Base-by-base conservation (phyloP, 2,113 vertebrate genomes). In the Promerops cafer region DNA sequence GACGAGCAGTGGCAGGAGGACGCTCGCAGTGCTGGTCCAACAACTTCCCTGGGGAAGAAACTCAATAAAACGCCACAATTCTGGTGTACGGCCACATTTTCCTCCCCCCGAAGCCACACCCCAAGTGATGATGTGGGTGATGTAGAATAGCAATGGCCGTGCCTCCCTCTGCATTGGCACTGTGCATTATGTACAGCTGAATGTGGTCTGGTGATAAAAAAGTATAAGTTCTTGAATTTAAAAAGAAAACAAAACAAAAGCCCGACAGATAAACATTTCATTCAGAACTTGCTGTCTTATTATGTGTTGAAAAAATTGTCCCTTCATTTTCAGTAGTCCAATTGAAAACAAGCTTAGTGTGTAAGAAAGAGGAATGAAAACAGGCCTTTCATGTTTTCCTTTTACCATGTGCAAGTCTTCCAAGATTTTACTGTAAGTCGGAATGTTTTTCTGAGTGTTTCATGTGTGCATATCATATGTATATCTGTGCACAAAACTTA, bases 61-160 rank as follows among this genome's bases (percentile, higher is more conserved):
- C 23, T 11, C 49, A 64, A 10, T 28, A 22, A 28, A 84, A 27
- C 0, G 0, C 27, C 28, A 4, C 28, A 15, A 1, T 33, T 54
- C 18, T 21, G 27, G 4, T 27, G 45, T 9, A 14, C 18, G 39
- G 39, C 11, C 39, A 9, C n/a, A 4, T 54, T 18, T 54, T 15
- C 14, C 27, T 54, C 28, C 22, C 21, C 39, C 22, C 0, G 0
- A 45, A 54, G 40, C 13, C 33, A 27, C 23, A 8, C 45, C 49
- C n/a, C 40, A 5, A 10, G 49, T 6, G 50, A 6, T 42, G 42
- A 8, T 30, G 60, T 17, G 70, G 8, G 20, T 42, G 42, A 21
- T 26, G 8, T 1, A 13, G 52, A 35, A 13, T 3, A 39, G 33
- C 45, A 45, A 7, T 53, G 45, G 63, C 45, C 45, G 5, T 3